Base-by-base conservation (phyloP, 1,140 invertebrate species). In the Melipona quadrifasciata region DNA sequence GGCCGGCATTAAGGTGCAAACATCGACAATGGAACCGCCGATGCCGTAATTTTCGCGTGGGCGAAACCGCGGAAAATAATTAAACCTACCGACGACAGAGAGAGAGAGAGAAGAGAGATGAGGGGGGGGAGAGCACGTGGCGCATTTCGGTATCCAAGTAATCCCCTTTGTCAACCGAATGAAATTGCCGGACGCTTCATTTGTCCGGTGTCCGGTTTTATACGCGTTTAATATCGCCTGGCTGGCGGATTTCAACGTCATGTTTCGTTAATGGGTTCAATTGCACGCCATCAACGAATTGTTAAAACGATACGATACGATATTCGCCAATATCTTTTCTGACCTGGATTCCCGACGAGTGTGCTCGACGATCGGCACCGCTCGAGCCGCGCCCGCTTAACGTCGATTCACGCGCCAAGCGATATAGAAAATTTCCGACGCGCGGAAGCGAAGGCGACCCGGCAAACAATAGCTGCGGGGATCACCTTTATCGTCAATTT, bases 171-270 rank as follows among this genome's bases (percentile, higher is more conserved):
- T 31, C 65, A 80, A 80, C 19, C 12, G 47, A 34, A 55, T 65
- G 61, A 51, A 51, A 53, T 70, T 57, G 34, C 27, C 31, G 65
- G 27, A 8, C 51, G 55, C 55, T 78, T 71, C 34, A 39, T 55
- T 71, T 39, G 53, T 55, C n/a, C 31, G 27, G 55, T 68, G 39
- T n/a, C 47, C 10, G 19, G 31, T 70, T 80, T 80, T 80, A 55
- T 55, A 31, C 27, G 17, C 53, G 78, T 80, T 72, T 61, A 71
- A 80, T 80, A 72, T 80, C 70, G 19, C 3, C n/a, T 21, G 39
- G 21, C 27, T 21, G 17, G 31, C 19, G 19, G 53, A 39, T 19
- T 47, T 57, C 31, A 2, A 71, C 57, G 31, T 31, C n/a, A 47
- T 72, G 55, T 47, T 31, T 47, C 79, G 39, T 80, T 72, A 80